A percentile compares a stretch with the other conserved stretches of the same genome.
These are phyloP conservation scores for Lasius fuliginosus DNA, from an alignment of 2,888 invertebrate genomes.

Conservation along the genomic window DNA sequence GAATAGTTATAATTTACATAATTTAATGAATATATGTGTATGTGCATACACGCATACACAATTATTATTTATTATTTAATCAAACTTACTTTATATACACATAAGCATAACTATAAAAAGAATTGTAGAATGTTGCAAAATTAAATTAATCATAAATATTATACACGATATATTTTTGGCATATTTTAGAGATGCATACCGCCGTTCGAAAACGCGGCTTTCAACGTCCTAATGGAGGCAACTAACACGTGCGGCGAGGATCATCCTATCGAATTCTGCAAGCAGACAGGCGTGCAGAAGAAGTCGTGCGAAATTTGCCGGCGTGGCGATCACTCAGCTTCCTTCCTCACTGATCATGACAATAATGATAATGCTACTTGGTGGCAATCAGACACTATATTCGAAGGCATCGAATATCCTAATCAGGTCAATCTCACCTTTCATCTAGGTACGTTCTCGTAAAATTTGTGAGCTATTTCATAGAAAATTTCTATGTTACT, in stretches of 20 bases:
- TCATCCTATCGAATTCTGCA: conserved; percentile 93
- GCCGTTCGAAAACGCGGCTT: conserved; percentile 98
- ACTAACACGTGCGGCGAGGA: conserved; percentile 98
- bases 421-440: conserved; percentile 97
- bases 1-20: neutral
- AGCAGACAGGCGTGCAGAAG: conserved; percentile 94
- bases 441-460: conserved; percentile 89
- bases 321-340: conserved; percentile 90
- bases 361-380: conserved; percentile 96
- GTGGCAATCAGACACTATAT: conserved; percentile 99
- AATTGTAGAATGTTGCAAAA: too few species aligned
- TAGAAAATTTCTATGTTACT: conserved; percentile 5
- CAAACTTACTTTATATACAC: neutral
- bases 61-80: neutral
- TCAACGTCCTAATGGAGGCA: conserved; percentile 94
- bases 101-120: neutral
- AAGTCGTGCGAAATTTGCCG: conserved; percentile 95
- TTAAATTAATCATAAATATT: neutral
- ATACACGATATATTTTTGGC: neutral
- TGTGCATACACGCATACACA: neutral
- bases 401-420: conserved; percentile 96
- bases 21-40: neutral
- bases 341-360: conserved; percentile 96
- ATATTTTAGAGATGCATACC: conserved; percentile 95
- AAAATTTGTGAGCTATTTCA: neutral